Evolutionary conservation across 2,888 invertebrate genomes (phyloP).

Genomic region (Cosmia trapezina): DNA sequence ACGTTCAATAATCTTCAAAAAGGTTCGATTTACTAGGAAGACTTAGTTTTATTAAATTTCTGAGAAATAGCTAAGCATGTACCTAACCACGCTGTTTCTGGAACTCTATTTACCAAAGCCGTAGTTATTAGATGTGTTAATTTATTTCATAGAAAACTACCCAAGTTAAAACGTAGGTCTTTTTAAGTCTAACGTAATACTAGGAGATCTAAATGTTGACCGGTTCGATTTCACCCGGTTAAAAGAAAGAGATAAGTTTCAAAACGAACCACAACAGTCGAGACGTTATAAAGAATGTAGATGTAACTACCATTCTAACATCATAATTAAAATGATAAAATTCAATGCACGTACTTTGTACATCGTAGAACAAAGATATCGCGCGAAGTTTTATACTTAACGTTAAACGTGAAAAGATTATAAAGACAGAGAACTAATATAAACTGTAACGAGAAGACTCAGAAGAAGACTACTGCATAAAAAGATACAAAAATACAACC

Average conservation of each 20-base stretch:
- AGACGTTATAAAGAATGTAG: background rate
- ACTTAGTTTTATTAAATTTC: background rate
- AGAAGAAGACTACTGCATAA: conserved; percentile 33
- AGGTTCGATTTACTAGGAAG: background rate
- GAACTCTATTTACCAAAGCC: background rate
- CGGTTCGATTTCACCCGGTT: background rate
- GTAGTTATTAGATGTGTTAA: background rate
- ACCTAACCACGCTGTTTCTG: background rate
- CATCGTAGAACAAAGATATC: conserved; percentile 48
- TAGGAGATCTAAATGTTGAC: background rate
- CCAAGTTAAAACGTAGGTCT: conserved; percentile 6
- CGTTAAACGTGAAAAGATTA: conserved; percentile 61
- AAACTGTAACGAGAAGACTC: conserved; percentile 41
- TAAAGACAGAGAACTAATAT: conserved; percentile 49
- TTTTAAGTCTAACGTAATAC: background rate
- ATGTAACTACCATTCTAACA: conserved; percentile 2
- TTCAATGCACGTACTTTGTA: conserved; percentile 50
- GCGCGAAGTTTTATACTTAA: conserved; percentile 57
- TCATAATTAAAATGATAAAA: conserved; percentile 44
- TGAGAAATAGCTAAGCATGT: background rate
- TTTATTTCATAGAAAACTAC: conserved; percentile 1
- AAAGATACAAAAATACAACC: conserved; percentile 42
- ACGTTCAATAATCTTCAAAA: background rate
- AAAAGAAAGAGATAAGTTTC: conserved; percentile 11
- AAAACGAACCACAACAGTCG: conserved; percentile 3